Base-by-base conservation (phyloP, 2,888 invertebrate genomes). In the Drosophila yooni region DNA sequence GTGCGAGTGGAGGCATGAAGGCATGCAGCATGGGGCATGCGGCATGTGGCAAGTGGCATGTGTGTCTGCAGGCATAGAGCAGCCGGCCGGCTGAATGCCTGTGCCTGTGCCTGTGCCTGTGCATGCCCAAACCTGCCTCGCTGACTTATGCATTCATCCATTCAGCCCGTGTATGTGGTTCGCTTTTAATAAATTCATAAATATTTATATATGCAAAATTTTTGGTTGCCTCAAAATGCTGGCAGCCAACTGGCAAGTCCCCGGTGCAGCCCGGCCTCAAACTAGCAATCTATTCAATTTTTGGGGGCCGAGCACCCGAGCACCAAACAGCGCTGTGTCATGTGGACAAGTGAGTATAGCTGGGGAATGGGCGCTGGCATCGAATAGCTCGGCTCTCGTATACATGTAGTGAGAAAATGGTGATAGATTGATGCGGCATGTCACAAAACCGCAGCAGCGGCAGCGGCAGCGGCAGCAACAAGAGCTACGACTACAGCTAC, bases 101-200 rank as follows among this genome's bases (percentile, higher is more conserved):
- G 54, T 62, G 65, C 70, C 54, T 61, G 66, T 27, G 27, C 27
- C 27, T 33, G 33, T 33, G 33, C 10, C 33, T 33, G 33, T 33
- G 33, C 33, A 33, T 33, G 33, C 33, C 65, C 43, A 59, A 71
- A 71, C 66, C 82, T 71, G 74, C 71, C 76, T 74, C 67, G 72
- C 88, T 88, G 89, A 88, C 89, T 87, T 88, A 90, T 82, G 90
- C 88, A 88, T 90, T 86, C 90, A 90, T 78, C 83, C 86, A 78
- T 78, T 82, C 77, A 75, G 65, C 78, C 74, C 76, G 73, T 79
- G 76, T 74, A 73, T 74, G 82, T 80, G 81, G 81, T 79, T 85
- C 87, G 77, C 87, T 90, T 90, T 91, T 91, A 95, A 92, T 95
- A 95, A 91, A 95, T 92, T 91, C 92, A 92, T 92, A 92, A 92